These are phyloP conservation scores for Diprion similis DNA, from an alignment of 1,140 invertebrate species.

Conservation along the genomic window DNA sequence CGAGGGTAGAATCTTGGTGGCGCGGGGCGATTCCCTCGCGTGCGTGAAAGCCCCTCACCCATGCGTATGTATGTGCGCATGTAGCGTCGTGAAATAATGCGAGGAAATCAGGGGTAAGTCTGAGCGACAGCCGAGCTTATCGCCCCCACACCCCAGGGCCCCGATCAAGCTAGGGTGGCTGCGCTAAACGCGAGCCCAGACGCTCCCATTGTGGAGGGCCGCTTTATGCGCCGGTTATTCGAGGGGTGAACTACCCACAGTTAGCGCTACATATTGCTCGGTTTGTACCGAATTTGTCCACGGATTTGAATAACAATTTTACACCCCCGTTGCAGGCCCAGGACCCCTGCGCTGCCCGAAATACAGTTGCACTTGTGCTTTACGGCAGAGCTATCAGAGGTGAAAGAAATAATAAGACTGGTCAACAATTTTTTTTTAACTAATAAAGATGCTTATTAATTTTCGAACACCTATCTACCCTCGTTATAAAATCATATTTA, in stretches of 20 bases:
- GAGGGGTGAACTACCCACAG: constrained; percentile 43
- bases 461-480: no score
- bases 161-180: constrained; percentile 25
- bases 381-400: no score
- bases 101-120: constrained; percentile 47
- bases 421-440: no score
- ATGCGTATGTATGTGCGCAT: constrained; percentile 18
- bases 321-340: background rate
- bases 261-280: constrained; percentile 55
- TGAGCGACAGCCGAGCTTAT: constrained; percentile 47
- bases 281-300: constrained; percentile 50
- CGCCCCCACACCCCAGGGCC: constrained; percentile 32
- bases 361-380: no score
- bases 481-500: no score
- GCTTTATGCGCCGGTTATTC: constrained; percentile 16
- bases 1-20: background rate
- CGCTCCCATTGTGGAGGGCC: constrained; percentile 24
- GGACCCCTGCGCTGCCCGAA: no score
- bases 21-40: constrained; percentile 21
- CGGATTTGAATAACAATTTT: constrained; percentile 45
- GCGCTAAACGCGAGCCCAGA: constrained; percentile 38
- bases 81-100: constrained; percentile 35
- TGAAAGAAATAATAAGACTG: no score
- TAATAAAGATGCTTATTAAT: no score
- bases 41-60: background rate